Evolutionary conservation across 2,797 vertebrate species (phyloP).

Genomic region (Cossypha polioptera): DNA sequence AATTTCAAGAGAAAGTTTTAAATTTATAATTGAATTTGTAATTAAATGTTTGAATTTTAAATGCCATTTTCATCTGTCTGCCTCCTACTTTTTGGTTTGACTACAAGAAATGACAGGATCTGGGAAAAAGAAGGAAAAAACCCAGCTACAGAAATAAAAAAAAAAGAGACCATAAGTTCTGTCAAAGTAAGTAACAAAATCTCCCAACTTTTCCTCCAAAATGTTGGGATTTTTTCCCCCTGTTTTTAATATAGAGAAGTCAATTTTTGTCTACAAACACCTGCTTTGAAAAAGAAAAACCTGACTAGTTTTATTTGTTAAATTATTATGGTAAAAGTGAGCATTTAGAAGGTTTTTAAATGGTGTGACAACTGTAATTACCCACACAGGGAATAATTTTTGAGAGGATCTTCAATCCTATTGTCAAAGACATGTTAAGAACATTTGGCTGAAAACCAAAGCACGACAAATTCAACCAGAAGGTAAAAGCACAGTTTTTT

Average conservation of each 20-base stretch:
- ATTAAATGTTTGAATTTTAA: background rate
- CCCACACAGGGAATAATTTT: background rate
- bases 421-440: background rate
- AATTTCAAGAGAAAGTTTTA: background rate
- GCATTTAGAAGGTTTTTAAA: background rate
- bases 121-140: background rate
- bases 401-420: background rate
- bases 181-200: background rate
- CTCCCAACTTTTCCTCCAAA: background rate
- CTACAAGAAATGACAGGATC: background rate
- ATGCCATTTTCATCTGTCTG: background rate
- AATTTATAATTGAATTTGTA: background rate
- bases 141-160: background rate
- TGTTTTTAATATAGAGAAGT: background rate
- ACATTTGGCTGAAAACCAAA: background rate
- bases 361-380: conserved; percentile 8
- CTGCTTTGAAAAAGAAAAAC: background rate
- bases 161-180: background rate
- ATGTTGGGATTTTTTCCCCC: rapidly evolving
- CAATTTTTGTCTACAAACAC: background rate
- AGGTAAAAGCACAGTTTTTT: background rate
- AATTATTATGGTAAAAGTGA: background rate
- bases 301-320: background rate
- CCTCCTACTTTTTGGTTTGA: background rate
- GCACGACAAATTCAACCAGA: background rate